These are phyloP conservation scores for Vulpes lagopus DNA, from an alignment of 2,113 vertebrate species.

Conservation along the genomic window DNA sequence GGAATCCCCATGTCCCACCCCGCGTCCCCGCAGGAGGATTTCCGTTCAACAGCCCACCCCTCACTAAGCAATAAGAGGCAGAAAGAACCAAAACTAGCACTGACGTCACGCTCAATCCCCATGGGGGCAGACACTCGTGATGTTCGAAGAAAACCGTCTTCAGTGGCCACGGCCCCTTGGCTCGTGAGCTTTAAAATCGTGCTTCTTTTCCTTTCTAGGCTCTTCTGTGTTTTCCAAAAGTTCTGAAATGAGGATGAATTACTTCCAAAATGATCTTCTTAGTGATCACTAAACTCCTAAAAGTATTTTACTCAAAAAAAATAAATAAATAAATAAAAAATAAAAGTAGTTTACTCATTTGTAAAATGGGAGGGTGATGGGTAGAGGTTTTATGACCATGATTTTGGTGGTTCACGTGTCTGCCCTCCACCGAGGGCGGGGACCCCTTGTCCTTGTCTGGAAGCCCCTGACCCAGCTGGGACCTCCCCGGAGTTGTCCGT, in stretches of 20 bases:
- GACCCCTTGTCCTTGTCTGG: accelerated
- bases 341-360: neutral
- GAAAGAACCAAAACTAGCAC: no score
- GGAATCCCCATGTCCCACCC: neutral
- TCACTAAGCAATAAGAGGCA: neutral
- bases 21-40: neutral
- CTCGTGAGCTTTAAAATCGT: neutral
- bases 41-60: neutral
- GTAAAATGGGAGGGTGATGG: neutral
- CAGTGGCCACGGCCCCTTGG: neutral
- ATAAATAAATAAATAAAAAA: no score
- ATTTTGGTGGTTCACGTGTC: neutral
- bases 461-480: neutral
- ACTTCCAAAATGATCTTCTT: neutral
- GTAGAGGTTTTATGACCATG: neutral
- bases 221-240: no score
- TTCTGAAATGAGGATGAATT: neutral
- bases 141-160: accelerated
- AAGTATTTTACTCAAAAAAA: neutral
- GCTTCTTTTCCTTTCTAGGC: neutral
- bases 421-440: no score
- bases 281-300: neutral
- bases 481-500: neutral
- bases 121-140: accelerated
- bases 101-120: accelerated